These are phyloP conservation scores for Anneissia japonica DNA, from an alignment of 35 echinoderm and acorn worm species.

Conservation along the genomic window DNA sequence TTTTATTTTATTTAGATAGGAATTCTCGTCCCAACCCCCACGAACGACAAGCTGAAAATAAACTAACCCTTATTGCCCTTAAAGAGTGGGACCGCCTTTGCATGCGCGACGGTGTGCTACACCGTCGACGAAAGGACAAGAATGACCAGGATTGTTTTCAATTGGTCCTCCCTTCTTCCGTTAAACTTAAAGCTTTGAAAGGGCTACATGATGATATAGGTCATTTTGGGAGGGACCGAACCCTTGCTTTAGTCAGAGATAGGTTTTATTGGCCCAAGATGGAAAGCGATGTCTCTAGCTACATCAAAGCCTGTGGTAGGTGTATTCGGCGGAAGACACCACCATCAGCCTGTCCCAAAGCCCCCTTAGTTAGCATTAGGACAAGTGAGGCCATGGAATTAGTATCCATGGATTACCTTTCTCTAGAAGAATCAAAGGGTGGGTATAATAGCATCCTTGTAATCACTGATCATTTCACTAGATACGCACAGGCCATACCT, in stretches of 20 bases:
- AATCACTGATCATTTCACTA: background rate
- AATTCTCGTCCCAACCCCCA: background rate
- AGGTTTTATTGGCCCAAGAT: conserved; percentile 38
- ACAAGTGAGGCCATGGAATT: background rate
- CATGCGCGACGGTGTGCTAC: conserved; percentile 13
- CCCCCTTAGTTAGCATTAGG: conserved; percentile 22
- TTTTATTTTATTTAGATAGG: background rate
- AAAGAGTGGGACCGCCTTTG: conserved; percentile 12
- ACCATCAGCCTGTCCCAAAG: background rate
- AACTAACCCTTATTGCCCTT: background rate
- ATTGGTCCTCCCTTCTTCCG: background rate
- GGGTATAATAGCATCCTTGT: background rate
- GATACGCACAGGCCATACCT: background rate
- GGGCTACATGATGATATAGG: conserved; percentile 14
- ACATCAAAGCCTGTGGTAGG: conserved; percentile 11
- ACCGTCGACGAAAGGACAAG: background rate
- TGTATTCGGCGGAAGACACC: conserved; percentile 29
- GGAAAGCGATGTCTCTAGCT: conserved; percentile 2
- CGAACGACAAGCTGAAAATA: background rate
- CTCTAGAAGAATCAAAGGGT: background rate
- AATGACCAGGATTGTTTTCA: background rate
- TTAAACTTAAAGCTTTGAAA: background rate
- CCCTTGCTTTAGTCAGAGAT: conserved; percentile 9
- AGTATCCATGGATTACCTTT: background rate
- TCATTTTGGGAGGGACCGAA: conserved; percentile 32